Conservation (phyloP, 2,888 invertebrate genomes). For the Oligia latruncula region DNA sequence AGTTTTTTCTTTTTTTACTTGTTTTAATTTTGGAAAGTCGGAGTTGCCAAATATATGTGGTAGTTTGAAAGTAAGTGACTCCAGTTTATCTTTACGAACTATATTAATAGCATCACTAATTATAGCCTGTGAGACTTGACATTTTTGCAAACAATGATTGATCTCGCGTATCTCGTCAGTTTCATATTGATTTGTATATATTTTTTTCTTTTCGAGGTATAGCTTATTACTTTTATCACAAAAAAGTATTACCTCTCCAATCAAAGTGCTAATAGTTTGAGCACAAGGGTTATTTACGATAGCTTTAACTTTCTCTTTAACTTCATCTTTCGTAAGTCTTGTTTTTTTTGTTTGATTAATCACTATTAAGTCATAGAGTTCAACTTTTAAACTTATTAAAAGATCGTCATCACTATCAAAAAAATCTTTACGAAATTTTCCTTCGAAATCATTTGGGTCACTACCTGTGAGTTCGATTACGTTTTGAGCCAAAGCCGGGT, state of each 20-base stretch:
- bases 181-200: constrained; percentile 58
- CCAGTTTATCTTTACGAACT: constrained; percentile 57
- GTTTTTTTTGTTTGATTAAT: constrained; percentile 59
- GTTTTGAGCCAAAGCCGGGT: constrained; percentile 68
- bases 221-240: constrained; percentile 58
- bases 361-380: constrained; percentile 65
- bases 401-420: constrained; percentile 63
- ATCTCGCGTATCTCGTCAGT: constrained; percentile 53
- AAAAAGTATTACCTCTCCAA: constrained; percentile 64
- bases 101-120: constrained; percentile 63
- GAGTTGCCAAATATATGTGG: constrained; percentile 70
- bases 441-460: constrained; percentile 37
- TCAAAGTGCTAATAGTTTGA: constrained; percentile 63
- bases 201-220: constrained; percentile 49
- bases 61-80: constrained; percentile 61
- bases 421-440: constrained; percentile 67
- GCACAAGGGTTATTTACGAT: constrained; percentile 61
- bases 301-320: constrained; percentile 49
- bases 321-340: constrained; percentile 49
- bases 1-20: constrained; percentile 33
- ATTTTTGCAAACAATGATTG: constrained; percentile 57
- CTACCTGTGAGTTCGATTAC: constrained; percentile 60
- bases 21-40: constrained; percentile 63
- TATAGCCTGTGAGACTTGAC: constrained; percentile 56
- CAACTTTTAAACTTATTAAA: constrained; percentile 55